Conservation (phyloP, 2,888 invertebrate species). For the Lamellibrachia satsuma region DNA sequence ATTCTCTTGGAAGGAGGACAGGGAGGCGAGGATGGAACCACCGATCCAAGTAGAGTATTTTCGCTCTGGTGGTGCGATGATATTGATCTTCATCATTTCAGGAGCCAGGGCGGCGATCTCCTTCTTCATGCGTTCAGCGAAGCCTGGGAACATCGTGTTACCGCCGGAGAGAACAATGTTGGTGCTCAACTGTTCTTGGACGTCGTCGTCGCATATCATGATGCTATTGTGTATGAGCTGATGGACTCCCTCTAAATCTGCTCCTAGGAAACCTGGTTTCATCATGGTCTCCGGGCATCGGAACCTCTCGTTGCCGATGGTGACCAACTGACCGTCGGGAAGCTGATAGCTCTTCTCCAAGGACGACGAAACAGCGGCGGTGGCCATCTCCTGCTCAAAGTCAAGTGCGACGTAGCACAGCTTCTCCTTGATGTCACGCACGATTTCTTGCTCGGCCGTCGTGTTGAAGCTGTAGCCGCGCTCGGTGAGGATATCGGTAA, state of each 20-base stretch:
- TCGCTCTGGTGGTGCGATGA: slow-evolving; percentile 58
- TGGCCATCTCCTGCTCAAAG: slow-evolving; percentile 59
- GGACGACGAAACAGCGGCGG: slow-evolving; percentile 49
- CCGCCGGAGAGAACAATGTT: slow-evolving; percentile 84
- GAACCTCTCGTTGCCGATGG: slow-evolving; percentile 61
- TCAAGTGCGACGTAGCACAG: slow-evolving; percentile 59
- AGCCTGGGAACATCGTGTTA: slow-evolving; percentile 96
- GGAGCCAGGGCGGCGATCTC: slow-evolving; percentile 87
- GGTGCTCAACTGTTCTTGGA: slow-evolving; percentile 59
- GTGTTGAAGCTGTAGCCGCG: too few relatives aligned
- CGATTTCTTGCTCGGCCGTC: too few relatives aligned
- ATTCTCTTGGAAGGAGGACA: slow-evolving; percentile 90
- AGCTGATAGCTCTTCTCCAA: slow-evolving; percentile 60
- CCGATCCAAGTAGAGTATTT: slow-evolving; percentile 40
- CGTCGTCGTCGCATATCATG: slow-evolving; percentile 62
- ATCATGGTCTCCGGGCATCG: slow-evolving; percentile 57
- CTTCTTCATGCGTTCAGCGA: slow-evolving; percentile 96
- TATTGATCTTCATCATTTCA: slow-evolving; percentile 72
- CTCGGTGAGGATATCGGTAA: too few relatives aligned
- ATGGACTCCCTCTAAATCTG: slow-evolving; percentile 57
- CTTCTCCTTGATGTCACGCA: slow-evolving; percentile 91
- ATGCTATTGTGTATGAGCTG: slow-evolving; percentile 59
- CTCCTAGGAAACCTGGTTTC: slow-evolving; percentile 56
- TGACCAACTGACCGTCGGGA: slow-evolving; percentile 63
- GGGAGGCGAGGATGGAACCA: slow-evolving; percentile 92